Evolutionary conservation across 2,888 invertebrate genomes (phyloP).

Genomic region (Cataglyphis albicans): DNA sequence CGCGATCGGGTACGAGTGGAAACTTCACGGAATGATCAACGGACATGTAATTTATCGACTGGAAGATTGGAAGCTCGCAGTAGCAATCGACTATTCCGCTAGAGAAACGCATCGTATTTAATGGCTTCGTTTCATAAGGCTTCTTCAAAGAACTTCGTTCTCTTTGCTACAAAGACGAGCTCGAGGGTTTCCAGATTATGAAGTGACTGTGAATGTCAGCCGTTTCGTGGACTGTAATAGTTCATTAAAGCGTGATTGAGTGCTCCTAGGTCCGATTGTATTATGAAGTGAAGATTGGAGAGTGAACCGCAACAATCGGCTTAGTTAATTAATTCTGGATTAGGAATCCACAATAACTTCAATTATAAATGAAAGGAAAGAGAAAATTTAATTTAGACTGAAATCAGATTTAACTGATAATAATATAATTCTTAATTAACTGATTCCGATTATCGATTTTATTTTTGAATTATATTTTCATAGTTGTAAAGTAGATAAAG

Average conservation of each 20-base stretch:
- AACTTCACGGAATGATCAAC: constrained; percentile 64
- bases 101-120: constrained; percentile 30
- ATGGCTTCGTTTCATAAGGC: constrained; percentile 26
- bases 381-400: constrained; percentile 12
- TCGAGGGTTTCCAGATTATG: constrained; percentile 12
- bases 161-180: constrained; percentile 6
- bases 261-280: constrained; percentile 19
- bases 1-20: constrained; percentile 38
- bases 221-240: constrained; percentile 10
- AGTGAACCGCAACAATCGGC: constrained; percentile 33
- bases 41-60: constrained; percentile 63
- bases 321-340: constrained; percentile 47
- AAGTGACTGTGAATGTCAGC: constrained; percentile 38
- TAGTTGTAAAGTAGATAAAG: background rate
- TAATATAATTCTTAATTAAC: constrained; percentile 28
- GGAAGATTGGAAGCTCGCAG: constrained; percentile 44
- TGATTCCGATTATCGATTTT: background rate
- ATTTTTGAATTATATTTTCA: constrained; percentile 7
- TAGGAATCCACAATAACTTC: constrained; percentile 20
- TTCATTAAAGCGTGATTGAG: constrained; percentile 31
- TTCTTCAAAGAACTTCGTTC: constrained; percentile 44
- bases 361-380: constrained; percentile 19
- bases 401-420: constrained; percentile 20
- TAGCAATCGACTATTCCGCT: constrained; percentile 24
- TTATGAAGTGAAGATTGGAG: constrained; percentile 10